phyloP scores from a whole-genome alignment of 2,113 vertebrate genomes.

The Chionodraco myersi region DNA sequence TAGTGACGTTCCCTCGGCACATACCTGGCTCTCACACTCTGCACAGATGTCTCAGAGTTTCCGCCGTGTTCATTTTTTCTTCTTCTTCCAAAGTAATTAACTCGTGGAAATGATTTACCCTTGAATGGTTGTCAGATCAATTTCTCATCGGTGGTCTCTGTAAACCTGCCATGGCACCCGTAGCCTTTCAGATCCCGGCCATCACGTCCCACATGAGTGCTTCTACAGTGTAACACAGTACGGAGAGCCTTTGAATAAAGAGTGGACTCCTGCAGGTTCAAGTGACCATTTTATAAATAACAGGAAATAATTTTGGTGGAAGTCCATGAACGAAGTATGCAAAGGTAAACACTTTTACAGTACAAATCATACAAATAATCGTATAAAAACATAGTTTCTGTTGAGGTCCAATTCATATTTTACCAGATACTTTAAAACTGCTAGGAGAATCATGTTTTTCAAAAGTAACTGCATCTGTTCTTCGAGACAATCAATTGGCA shows the following conservation, averaged over 20 bases:
- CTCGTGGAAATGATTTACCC: constrained; percentile 80
- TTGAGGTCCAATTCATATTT: too few relatives aligned
- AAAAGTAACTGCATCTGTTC: too few relatives aligned
- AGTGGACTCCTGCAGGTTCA: constrained; percentile 10
- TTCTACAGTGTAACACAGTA: constrained; percentile 35
- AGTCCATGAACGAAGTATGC: background rate
- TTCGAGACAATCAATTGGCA: too few relatives aligned
- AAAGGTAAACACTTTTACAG: background rate
- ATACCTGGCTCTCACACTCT: constrained; percentile 54
- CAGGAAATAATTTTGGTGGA: constrained; percentile 12
- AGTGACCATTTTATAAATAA: constrained; percentile 27
- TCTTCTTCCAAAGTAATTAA: constrained; percentile 74
- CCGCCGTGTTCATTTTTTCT: constrained; percentile 32
- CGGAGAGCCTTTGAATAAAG: constrained; percentile 47
- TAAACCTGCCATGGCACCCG: constrained; percentile 67
- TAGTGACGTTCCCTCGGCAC: constrained; percentile 20
- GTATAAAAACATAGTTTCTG: too few relatives aligned
- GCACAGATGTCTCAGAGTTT: constrained; percentile 56
- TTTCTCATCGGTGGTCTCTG: constrained; percentile 79
- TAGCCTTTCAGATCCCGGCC: constrained; percentile 69
- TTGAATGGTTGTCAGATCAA: constrained; percentile 82
- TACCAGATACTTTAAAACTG: too few relatives aligned
- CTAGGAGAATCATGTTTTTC: too few relatives aligned
- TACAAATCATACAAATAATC: too few relatives aligned
- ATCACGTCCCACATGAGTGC: constrained; percentile 60